Conservation (phyloP, 1,140 invertebrate genomes). For the Rhagoletis pomonella region DNA sequence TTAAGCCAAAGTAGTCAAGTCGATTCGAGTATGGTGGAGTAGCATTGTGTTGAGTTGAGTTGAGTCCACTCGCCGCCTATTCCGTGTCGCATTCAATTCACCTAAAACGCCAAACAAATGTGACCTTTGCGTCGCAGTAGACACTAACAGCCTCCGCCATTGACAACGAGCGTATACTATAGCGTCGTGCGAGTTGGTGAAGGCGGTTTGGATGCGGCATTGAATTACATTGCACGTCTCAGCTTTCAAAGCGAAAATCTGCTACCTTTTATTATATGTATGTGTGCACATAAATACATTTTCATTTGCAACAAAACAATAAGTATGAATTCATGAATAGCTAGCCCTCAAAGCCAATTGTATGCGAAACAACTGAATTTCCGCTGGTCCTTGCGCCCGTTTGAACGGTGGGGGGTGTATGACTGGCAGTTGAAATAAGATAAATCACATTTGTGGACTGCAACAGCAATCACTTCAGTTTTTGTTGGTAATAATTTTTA, state of each 20-base stretch:
- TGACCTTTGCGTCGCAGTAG: constrained; percentile 20
- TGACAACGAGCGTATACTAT: too few relatives aligned
- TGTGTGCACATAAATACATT: background rate
- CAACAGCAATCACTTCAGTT: constrained; percentile 56
- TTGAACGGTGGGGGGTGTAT: background rate
- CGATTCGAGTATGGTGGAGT: background rate
- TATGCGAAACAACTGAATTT: constrained; percentile 2
- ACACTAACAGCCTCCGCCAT: background rate
- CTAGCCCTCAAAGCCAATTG: constrained; percentile 22
- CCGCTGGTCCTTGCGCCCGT: background rate
- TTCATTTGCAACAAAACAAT: constrained; percentile 32
- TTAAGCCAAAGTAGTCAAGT: constrained; percentile 46
- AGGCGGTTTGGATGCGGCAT: background rate
- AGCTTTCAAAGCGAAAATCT: constrained; percentile 49
- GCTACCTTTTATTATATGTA: background rate
- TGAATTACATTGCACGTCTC: constrained; percentile 55
- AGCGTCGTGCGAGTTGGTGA: background rate
- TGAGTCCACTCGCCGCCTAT: constrained; percentile 11
- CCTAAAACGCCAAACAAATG: constrained; percentile 52
- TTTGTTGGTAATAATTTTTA: constrained; percentile 55
- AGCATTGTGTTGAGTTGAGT: background rate
- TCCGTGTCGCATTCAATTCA: constrained; percentile 46
- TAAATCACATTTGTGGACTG: constrained; percentile 58
- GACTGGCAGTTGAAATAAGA: background rate
- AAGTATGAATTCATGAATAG: constrained; percentile 41